Base-by-base conservation (phyloP, 1,140 invertebrate genomes). In the Drosophila nannoptera region DNA sequence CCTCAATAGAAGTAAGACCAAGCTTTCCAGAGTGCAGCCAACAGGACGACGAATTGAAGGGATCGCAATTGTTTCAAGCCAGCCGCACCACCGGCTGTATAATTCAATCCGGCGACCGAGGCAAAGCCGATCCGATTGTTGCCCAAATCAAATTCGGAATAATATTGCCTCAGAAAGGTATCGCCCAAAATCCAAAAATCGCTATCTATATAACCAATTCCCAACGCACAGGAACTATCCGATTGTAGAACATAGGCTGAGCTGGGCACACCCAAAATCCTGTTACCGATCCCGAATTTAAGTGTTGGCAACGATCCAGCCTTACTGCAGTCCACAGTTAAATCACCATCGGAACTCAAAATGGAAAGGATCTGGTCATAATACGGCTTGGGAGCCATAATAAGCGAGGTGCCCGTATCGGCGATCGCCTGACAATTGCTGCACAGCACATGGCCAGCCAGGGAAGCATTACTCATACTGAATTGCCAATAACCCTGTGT, bases 321-420 rank as follows among this genome's bases (percentile, higher is more conserved):
- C 0, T 1, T 5, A 0, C 9, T 3, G 9, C 73, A 75, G 40
- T 73, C 35, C 22, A 22, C 22, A 5, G 69, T 0, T 0, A 3
- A 5, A 9, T 42, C 42, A 33, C 36, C 11, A 4, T 38, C 7
- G 3, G 29, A 32, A 31, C 7, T 4, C 2, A 70, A 48, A 6
- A 2, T 40, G 4, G 42, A 53, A 49, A 94, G 89, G 77, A 94
- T 92, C 14, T 22, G 1, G 3, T 1, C 22, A 22, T 22, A 22
- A 22, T 22, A 22, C 22, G 22, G 3, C 4, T 88, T 77, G 2
- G 94, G 94, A 12, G 93, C 94, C 73, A 92, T 93, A 68, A 95
- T 91, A 0, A 95, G 89, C 9, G 92, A 93, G 42, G 94, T 95
- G 12, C 94, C 94, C 45, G 94, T 95, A 86, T 95, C 94, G 62